A percentile compares a stretch with the other conserved stretches of the same genome.
These are phyloP conservation scores for Candoia aspera DNA, from an alignment of 2,113 vertebrate species.

Conservation along the genomic window DNA sequence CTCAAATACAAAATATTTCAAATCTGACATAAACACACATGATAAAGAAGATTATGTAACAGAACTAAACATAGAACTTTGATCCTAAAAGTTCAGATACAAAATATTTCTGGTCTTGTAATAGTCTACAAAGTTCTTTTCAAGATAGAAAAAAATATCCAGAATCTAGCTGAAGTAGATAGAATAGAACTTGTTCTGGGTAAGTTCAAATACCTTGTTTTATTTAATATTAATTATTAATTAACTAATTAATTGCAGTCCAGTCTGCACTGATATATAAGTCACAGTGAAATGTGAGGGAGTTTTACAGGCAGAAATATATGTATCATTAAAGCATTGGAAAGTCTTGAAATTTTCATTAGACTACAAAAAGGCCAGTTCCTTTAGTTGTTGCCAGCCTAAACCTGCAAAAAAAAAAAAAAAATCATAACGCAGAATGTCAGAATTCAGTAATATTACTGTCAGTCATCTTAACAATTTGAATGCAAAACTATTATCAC, in stretches of 20 bases:
- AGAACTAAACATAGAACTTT: background rate
- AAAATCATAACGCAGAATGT: background rate
- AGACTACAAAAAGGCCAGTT: background rate
- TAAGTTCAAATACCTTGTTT: slow-evolving; percentile 3
- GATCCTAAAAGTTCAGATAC: background rate
- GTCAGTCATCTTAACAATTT: slow-evolving; percentile 12
- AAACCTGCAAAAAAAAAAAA: background rate
- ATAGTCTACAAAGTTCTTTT: background rate
- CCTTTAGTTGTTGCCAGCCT: background rate
- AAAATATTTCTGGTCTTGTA: slow-evolving; percentile 16
- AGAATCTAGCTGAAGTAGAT: background rate
- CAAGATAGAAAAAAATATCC: background rate
- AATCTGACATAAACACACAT: background rate
- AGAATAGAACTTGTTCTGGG: slow-evolving; percentile 26
- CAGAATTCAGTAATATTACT: slow-evolving; percentile 8
- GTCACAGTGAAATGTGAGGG: slow-evolving; percentile 1
- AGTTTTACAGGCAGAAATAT: background rate
- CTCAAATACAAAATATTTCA: background rate
- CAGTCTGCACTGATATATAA: background rate
- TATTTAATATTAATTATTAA: slow-evolving; percentile 4
- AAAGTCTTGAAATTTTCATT: background rate
- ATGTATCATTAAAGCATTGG: background rate
- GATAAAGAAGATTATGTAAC: background rate
- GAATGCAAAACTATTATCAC: background rate
- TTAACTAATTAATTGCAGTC: slow-evolving; percentile 8